Evolutionary conservation across 2,888 invertebrate species (phyloP).

Genomic region (Chrysotoxum bicinctum): DNA sequence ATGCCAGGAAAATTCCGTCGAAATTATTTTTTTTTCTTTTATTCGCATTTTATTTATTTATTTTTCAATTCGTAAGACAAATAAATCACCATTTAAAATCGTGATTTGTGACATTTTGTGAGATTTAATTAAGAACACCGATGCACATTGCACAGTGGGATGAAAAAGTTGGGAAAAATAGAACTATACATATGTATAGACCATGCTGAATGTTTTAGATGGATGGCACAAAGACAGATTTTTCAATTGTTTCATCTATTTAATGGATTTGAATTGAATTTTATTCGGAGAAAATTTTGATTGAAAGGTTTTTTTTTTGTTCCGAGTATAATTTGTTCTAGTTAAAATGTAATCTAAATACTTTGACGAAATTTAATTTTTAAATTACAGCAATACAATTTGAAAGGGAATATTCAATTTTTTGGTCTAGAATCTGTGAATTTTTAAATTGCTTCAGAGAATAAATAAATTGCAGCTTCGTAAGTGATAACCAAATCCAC

Average conservation of each 20-base stretch:
- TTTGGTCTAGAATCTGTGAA: too few species aligned
- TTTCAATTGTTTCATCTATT: conserved; percentile 29
- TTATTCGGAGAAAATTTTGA: not conserved
- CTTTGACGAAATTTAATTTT: not conserved
- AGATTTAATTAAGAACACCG: conserved; percentile 17
- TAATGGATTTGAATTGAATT: conserved; percentile 26
- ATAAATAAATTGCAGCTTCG: too few species aligned
- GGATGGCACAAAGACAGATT: not conserved
- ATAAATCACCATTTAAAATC: conserved; percentile 17
- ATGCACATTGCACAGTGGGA: not conserved
- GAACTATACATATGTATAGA: not conserved
- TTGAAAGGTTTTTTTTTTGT: not conserved
- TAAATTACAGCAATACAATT: too few species aligned
- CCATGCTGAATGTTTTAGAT: not conserved
- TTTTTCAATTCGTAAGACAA: not conserved
- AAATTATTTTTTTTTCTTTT: not conserved
- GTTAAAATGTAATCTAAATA: not conserved
- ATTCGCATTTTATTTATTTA: not conserved
- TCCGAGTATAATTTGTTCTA: not conserved
- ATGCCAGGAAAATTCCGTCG: not conserved
- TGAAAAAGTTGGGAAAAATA: not conserved
- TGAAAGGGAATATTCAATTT: too few species aligned
- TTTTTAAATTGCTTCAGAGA: too few species aligned
- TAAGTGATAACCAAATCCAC: too few species aligned
- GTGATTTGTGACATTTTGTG: conserved; percentile 7